A percentile compares a stretch with the other conserved stretches of the same genome.
These are phyloP conservation scores for Strix aluco DNA, from an alignment of 2,113 vertebrate genomes.

Conservation along the genomic window DNA sequence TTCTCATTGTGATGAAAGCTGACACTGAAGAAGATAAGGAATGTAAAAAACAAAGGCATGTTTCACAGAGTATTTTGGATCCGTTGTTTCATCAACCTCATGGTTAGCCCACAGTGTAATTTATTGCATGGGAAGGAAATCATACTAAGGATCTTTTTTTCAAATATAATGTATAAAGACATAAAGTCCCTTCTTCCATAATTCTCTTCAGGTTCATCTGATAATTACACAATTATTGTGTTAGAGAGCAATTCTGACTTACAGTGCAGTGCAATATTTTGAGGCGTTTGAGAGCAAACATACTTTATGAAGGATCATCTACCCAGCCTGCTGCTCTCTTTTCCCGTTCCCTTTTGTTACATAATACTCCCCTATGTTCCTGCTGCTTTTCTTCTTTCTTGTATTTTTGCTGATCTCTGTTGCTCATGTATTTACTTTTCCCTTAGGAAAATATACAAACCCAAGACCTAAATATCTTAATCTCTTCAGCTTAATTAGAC, in stretches of 20 bases:
- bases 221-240: background rate
- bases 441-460: slow-evolving; percentile 21
- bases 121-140: background rate
- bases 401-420: slow-evolving; percentile 40
- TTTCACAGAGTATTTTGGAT: background rate
- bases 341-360: background rate
- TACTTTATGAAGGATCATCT: background rate
- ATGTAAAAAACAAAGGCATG: background rate
- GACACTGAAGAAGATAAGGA: background rate
- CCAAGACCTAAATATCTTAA: slow-evolving; percentile 42
- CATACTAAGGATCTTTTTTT: background rate
- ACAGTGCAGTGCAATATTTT: background rate
- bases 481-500: slow-evolving; percentile 60
- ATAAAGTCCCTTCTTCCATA: background rate
- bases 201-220: background rate
- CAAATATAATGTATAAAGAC: background rate
- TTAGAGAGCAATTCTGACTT: background rate
- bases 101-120: background rate
- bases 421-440: slow-evolving; percentile 20
- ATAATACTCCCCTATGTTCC: background rate
- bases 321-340: background rate
- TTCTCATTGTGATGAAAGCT: background rate
- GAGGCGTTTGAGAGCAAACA: background rate
- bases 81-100: background rate
- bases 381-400: slow-evolving; percentile 15